Percentiles rank a stretch among this genome's conserved stretches.
Conservation (phyloP, 1,140 invertebrate species). For the Antheraea mylitta region DNA sequence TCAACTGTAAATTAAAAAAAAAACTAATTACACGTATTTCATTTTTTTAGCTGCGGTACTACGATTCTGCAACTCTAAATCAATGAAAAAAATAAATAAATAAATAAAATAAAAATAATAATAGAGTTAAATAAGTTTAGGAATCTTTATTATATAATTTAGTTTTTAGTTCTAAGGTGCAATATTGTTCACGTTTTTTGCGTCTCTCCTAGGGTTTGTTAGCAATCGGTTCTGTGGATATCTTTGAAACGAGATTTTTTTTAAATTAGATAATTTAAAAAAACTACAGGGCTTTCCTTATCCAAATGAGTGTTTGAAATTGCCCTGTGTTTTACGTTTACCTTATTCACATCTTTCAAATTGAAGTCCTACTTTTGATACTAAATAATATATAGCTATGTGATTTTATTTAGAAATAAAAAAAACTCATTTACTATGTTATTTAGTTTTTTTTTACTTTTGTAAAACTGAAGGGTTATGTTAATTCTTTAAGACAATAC, state of each 20-base stretch:
- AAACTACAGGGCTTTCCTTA: too few relatives aligned
- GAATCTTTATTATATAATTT: background rate
- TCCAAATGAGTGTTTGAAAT: too few relatives aligned
- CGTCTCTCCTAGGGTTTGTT: background rate
- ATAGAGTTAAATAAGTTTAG: background rate
- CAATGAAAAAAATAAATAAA: background rate
- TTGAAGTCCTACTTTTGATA: too few relatives aligned
- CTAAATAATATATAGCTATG: too few relatives aligned
- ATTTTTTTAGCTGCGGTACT: constrained; percentile 52
- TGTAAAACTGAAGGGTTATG: too few relatives aligned
- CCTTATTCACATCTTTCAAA: too few relatives aligned
- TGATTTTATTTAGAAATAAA: too few relatives aligned
- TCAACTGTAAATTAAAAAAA: background rate
- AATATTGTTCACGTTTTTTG: background rate
- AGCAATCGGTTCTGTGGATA: background rate
- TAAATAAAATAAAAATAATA: background rate
- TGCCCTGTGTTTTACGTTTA: too few relatives aligned
- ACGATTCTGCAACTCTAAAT: constrained; percentile 61
- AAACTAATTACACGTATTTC: background rate
- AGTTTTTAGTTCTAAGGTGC: background rate
- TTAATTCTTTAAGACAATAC: too few relatives aligned
- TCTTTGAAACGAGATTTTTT: background rate
- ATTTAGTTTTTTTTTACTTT: too few relatives aligned
- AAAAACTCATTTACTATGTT: too few relatives aligned
- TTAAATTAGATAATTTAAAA: too few relatives aligned